phyloP scores from a whole-genome alignment of 2,888 invertebrate genomes.

The Athalia circularis region DNA sequence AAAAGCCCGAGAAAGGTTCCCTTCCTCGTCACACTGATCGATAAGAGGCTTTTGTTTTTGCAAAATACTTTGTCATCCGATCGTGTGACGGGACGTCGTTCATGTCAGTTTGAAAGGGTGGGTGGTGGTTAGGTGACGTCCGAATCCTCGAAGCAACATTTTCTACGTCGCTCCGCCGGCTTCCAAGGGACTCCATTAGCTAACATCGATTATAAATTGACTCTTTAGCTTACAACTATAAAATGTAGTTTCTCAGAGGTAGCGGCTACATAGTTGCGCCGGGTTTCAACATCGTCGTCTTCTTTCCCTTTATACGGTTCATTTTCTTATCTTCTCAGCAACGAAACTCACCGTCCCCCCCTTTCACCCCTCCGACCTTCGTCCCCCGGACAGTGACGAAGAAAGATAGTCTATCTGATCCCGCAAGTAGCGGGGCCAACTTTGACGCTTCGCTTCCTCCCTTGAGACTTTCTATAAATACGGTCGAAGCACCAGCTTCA shows the following conservation, averaged over 20 bases:
- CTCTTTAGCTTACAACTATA: constrained; percentile 6
- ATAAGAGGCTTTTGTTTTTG: constrained; percentile 43
- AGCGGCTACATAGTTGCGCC: neutral
- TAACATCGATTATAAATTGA: constrained; percentile 46
- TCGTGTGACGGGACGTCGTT: constrained; percentile 40
- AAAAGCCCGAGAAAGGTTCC: neutral
- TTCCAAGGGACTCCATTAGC: constrained; percentile 42
- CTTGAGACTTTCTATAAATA: constrained; percentile 30
- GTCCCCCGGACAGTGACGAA: constrained; percentile 35
- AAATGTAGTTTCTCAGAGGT: neutral
- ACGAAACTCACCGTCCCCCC: neutral
- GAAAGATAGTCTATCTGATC: constrained; percentile 40
- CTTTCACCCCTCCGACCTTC: neutral
- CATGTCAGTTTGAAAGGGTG: constrained; percentile 7
- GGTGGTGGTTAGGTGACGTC: neutral
- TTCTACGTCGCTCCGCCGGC: constrained; percentile 14
- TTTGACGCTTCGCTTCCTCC: constrained; percentile 35
- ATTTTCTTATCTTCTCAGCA: neutral
- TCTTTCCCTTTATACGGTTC: neutral
- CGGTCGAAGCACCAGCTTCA: constrained; percentile 1
- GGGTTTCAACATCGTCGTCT: neutral
- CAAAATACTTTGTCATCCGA: constrained; percentile 44
- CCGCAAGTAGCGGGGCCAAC: constrained; percentile 29
- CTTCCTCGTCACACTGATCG: constrained; percentile 35
- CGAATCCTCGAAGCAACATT: neutral